Conservation (phyloP, 2,797 vertebrate species). For the Borostomias antarcticus region DNA sequence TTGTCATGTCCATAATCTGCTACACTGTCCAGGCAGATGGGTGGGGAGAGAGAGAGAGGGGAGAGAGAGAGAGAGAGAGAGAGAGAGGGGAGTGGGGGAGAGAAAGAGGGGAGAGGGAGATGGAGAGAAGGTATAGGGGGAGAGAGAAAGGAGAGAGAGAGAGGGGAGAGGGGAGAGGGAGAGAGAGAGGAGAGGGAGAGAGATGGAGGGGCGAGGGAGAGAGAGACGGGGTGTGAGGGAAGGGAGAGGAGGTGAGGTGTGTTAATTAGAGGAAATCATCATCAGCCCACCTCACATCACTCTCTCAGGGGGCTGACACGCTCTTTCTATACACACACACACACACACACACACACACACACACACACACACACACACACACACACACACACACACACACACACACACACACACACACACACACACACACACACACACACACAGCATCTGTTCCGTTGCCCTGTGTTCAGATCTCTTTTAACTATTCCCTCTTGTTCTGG, state of each 20-base stretch:
- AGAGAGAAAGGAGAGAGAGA: background rate
- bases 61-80: background rate
- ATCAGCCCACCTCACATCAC: slow-evolving; percentile 65
- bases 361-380: slow-evolving; percentile 15
- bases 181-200: background rate
- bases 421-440: slow-evolving; percentile 40
- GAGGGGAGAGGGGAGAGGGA: background rate
- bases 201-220: background rate
- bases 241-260: slow-evolving; percentile 27
- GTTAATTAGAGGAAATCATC: slow-evolving; percentile 64
- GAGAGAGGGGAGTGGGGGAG: background rate
- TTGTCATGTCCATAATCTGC: too few species aligned
- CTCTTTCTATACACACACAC: slow-evolving; percentile 32
- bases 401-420: slow-evolving; percentile 1
- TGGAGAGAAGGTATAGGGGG: background rate
- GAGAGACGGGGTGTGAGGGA: background rate
- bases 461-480: slow-evolving; percentile 31
- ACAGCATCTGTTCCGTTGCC: slow-evolving; percentile 55
- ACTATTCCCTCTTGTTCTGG: slow-evolving; percentile 12
- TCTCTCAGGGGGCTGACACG: slow-evolving; percentile 23
- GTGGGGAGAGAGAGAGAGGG: background rate
- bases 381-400: background rate
- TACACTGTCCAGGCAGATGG: too few species aligned
- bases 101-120: background rate
- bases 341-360: background rate